Base-by-base conservation (phyloP, 2,797 vertebrate species). In the Heterohyrax brucei region DNA sequence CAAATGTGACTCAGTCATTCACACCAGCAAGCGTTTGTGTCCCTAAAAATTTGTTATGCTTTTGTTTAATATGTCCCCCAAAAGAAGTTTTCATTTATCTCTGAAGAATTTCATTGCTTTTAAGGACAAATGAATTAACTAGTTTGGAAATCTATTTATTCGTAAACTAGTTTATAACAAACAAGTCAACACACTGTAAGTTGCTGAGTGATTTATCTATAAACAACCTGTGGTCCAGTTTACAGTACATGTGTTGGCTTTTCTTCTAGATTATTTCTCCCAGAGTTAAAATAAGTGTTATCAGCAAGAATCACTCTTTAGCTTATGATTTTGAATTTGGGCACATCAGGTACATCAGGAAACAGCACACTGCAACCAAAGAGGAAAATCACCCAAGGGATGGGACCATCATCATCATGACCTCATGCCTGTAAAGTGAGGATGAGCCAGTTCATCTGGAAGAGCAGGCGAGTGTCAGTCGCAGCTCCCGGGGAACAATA, bases 361-460 rank as follows among this genome's bases (percentile, higher is more conserved):
- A 94, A 89, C 48, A 79, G 0, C 33, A 91, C 76, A 33, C 77
- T 56, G 92, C 64, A 87, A 8, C 0, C 50, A n/a, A 66, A 77
- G 80, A 97, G 93, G 83, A 96, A 96, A 95, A 92, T 77, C 94
- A 92, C 96, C 33, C 2, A 39, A 94, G 91, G 53, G 91, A 75
- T 18, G 88, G 73, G 92, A 26, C 53, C 83, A 53, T 70, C 24
- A 19, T 80, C 50, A 39, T 56, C 82, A 46, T 93, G 97, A 95
- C 95, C 96, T 98, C 87, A 22, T 22, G 44, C 91, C 87, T 96
- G 87, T 96, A 94, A 95, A 96, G 77, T 21, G 93, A 97, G 93
- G 62, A 56, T 12, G 2, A 98, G 97, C 97, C 97, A 95, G 97
- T 94, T 91, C 6, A 90, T 95, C 96, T 75, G 62, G 95, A 97